Evolutionary conservation across 2,113 vertebrate genomes (phyloP), one percentile per base, ranked within the genome.

Genomic region (Vulpes lagopus): DNA sequence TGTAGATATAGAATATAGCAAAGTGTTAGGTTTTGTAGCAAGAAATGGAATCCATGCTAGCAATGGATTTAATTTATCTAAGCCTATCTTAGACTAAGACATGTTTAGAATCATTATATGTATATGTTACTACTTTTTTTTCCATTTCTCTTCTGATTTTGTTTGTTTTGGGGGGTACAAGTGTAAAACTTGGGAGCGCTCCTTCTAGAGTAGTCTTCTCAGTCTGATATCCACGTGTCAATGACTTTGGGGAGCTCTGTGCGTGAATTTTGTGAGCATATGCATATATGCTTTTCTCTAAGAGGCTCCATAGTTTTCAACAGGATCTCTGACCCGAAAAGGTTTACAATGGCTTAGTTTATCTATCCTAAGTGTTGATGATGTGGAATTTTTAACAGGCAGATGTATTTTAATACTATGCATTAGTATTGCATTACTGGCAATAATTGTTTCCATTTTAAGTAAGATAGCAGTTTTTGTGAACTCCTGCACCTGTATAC

Each of bases 381-480:
- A 80, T 59, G 19, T 3, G 73, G 16, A 90, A 62, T 59, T 95
- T 80, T 89, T 65, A 57, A 80, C 19, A 59, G 38, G 71, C 81
- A 89, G 16, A n/a, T 89, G 5, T 64, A 90, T 57, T 94, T 95
- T 57, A 83, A 89, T 3, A 76, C 35, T 15, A 55, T 25, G 11
- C 15, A 57, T 35, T 35, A 35, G 35, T 35, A 35, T 35, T 35
- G 35, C 35, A 35, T 57, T 81, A 74, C 55, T 27, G 8, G 43
- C 30, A 95, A 79, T 57, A 71, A 91, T 51, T 91, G 14, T 71
- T 69, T 51, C 15, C 11, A 85, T 86, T 89, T 94, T 55, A 89
- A 60, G 57, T 65, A 71, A 62, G 60, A 65, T 81, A 49, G 15
- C 32, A 89, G 16, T 49, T 62, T 94, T 64, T 85, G 11, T 80